phyloP scores from a whole-genome alignment of 37 sponge, comb jelly and placozoan species.

The Eunapius fragilis region DNA sequence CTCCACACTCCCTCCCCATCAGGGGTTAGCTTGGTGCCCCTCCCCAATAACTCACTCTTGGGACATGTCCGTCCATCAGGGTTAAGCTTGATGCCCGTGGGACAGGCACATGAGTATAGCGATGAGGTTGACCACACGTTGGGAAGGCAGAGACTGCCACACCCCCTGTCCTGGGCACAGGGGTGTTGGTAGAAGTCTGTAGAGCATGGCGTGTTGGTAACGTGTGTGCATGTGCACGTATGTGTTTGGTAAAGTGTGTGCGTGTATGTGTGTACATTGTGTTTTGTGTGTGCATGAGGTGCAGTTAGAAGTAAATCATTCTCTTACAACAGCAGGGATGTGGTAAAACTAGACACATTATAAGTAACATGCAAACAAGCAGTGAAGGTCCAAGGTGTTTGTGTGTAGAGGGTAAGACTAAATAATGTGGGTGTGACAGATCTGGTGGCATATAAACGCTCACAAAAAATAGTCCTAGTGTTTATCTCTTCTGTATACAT shows the following conservation, averaged over 20 bases:
- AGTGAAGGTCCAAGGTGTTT: too few relatives aligned
- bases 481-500: too few relatives aligned
- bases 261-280: not conserved
- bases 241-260: not conserved
- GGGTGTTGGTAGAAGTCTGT: not conserved
- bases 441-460: too few relatives aligned
- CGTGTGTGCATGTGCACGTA: not conserved
- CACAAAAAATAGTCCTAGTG: too few relatives aligned
- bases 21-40: too few relatives aligned
- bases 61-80: slow-evolving; percentile 13
- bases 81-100: slow-evolving; percentile 42
- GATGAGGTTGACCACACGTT: not conserved
- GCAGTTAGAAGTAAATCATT: too few relatives aligned
- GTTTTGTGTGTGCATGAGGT: not conserved
- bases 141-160: slow-evolving; percentile 62
- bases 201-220: not conserved
- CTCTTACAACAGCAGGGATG: too few relatives aligned
- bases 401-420: too few relatives aligned
- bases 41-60: slow-evolving; percentile 6
- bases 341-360: too few relatives aligned
- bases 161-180: slow-evolving; percentile 8
- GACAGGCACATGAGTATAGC: slow-evolving; percentile 40
- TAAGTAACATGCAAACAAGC: too few relatives aligned
- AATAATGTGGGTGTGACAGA: too few relatives aligned
- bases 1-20: too few relatives aligned